A percentile compares a stretch with the other conserved stretches of the same genome.
Evolutionary conservation across 2,888 invertebrate genomes (phyloP).

Genomic region (Pyrochroa serraticornis): DNA sequence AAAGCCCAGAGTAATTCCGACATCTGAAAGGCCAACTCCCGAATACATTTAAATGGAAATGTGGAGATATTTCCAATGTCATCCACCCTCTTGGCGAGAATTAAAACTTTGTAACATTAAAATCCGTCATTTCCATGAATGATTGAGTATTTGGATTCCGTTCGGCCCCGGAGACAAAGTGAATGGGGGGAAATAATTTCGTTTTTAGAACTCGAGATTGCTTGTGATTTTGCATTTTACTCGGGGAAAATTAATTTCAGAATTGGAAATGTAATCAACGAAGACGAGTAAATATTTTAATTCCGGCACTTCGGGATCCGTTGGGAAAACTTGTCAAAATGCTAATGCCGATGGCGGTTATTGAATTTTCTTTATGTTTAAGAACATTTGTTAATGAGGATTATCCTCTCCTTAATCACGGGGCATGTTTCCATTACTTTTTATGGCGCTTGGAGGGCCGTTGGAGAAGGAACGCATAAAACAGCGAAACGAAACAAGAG

Average conservation of each 20-base stretch:
- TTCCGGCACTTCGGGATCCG: conserved; percentile 42
- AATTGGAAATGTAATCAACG: conserved; percentile 56
- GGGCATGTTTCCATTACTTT: conserved; percentile 47
- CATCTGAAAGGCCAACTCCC: conserved; percentile 43
- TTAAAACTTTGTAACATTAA: conserved; percentile 58
- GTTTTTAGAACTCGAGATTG: conserved; percentile 53
- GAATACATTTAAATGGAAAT: conserved; percentile 59
- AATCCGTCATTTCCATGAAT: conserved; percentile 59
- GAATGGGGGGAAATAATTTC: conserved; percentile 54
- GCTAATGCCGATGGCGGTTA: conserved; percentile 19
- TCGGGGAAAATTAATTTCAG: conserved; percentile 56
- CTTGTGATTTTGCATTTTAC: conserved; percentile 56
- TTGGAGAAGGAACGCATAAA: conserved; percentile 42
- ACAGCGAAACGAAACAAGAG: conserved; percentile 41
- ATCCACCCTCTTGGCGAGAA: conserved; percentile 46
- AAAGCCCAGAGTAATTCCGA: conserved; percentile 56
- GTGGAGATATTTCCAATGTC: conserved; percentile 55
- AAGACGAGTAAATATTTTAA: conserved; percentile 56
- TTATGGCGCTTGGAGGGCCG: conserved; percentile 44
- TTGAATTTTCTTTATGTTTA: conserved; percentile 7
- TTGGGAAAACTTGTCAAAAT: conserved; percentile 30
- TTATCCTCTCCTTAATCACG: conserved; percentile 47
- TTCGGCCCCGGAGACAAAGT: conserved; percentile 48
- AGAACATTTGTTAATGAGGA: conserved; percentile 43
- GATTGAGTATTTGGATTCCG: conserved; percentile 56